These are phyloP conservation scores for Aldabrachelys gigantea DNA, from an alignment of 2,113 vertebrate species.

Conservation along the genomic window DNA sequence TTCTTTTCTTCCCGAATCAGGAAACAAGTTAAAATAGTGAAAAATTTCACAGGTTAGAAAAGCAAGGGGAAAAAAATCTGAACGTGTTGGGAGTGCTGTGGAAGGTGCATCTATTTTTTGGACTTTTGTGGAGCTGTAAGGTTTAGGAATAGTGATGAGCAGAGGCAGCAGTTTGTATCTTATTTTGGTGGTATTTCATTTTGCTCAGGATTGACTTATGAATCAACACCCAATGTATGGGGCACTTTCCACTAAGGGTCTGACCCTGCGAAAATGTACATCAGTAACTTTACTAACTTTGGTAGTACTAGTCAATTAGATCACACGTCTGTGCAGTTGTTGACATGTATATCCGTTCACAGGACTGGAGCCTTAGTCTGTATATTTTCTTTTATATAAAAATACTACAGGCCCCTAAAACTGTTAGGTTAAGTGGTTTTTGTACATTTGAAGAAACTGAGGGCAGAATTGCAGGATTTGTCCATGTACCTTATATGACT, in stretches of 20 bases:
- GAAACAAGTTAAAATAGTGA: conserved; percentile 1
- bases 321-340: not conserved
- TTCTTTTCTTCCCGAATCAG: not conserved
- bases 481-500: not conserved
- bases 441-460: not conserved
- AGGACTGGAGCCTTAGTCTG: not conserved
- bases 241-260: not conserved
- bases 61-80: not conserved
- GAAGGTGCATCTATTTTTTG: conserved; percentile 3
- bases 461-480: not conserved
- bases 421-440: not conserved
- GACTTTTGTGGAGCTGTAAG: not conserved
- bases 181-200: not conserved
- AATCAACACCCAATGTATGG: not conserved
- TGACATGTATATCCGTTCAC: not conserved
- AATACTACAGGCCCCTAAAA: not conserved
- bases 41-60: not conserved
- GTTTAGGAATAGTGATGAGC: not conserved
- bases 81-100: not conserved
- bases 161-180: not conserved
- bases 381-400: not conserved
- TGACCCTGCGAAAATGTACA: not conserved
- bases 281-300: not conserved
- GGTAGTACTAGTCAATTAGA: not conserved
- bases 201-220: not conserved